phyloP scores from a whole-genome alignment of 2,888 invertebrate species.

The Drepanosiphum platanoidis region DNA sequence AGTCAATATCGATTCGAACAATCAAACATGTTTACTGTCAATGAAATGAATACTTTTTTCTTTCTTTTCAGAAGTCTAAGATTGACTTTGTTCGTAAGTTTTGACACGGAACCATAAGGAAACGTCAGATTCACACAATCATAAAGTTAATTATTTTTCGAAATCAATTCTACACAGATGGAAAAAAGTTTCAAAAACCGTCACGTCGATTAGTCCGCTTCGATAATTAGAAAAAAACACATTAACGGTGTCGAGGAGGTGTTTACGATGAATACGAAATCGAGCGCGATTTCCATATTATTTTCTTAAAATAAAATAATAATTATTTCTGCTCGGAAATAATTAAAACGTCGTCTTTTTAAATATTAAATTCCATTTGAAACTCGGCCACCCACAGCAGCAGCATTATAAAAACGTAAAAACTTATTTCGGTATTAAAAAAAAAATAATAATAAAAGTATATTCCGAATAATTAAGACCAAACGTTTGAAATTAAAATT shows the following conservation, averaged over 20 bases:
- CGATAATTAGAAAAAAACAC: background rate
- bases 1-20: background rate
- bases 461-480: no score
- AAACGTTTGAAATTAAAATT: background rate
- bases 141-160: conserved; percentile 7
- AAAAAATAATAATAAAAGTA: no score
- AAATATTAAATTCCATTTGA: no score
- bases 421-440: no score
- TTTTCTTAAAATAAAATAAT: no score
- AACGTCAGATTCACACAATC: conserved; percentile 8
- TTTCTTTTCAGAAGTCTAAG: background rate
- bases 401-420: background rate
- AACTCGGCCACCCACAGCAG: background rate
- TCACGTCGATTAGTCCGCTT: background rate
- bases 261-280: no score
- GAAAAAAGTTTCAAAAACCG: background rate
- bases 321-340: no score
- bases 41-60: background rate
- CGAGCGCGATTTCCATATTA: no score
- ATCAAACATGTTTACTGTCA: background rate
- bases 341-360: no score
- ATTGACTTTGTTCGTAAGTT: conserved; percentile 24
- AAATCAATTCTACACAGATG: background rate
- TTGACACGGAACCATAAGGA: background rate
- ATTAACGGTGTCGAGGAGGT: background rate